Evolutionary conservation across 2,113 vertebrate genomes (phyloP), one percentile per base, ranked within the genome.

Genomic region (Stigmatopora argus): DNA sequence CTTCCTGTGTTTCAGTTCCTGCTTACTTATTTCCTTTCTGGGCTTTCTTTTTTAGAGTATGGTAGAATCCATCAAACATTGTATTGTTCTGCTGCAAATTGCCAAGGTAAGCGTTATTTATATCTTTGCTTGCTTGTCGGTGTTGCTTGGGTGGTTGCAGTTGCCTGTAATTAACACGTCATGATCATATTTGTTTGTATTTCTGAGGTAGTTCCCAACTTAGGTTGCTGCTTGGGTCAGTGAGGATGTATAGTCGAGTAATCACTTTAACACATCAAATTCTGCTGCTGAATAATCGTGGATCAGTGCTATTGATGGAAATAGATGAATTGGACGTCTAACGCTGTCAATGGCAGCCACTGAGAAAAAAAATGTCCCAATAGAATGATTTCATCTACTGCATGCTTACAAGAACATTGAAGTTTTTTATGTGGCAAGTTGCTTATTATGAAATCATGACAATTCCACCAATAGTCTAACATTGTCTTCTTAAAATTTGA

Each of bases 1-100:
- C 55, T 60, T 77, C 46, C 46, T 65, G 38, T 59, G 13, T 49
- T 68, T 71, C 3, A 47, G 7, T 65, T 56, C 15, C 53, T 58
- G 7, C 7, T 63, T 57, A 23, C 21, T 63, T 9, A 67, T 65
- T 73, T 68, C 23, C 26, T 60, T 61, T 72, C 4, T 83, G 62
- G 73, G 67, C 90, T 85, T 85, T 87, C 58, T 70, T 62, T 81
- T 84, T 64, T 89, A 99, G 97, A 95, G 92, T 92, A 99, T 99
- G 97, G 94, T 99, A 92, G 97, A 99, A 83, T 99, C 97, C 89
- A 97, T 99, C 92, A 99, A 99, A 89, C 97, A 99, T 89, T 99
- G 97, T 91, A 99, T 99, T 85, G 97, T 99, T 82, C 92, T 99
- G 84, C 95, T 99, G 84, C 97, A 99, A 87, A 99, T 99, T 84